Percentiles rank a stretch among this genome's conserved stretches.
Evolutionary conservation across 1,140 invertebrate species (phyloP).

Genomic region (Heliconius hewitsoni): DNA sequence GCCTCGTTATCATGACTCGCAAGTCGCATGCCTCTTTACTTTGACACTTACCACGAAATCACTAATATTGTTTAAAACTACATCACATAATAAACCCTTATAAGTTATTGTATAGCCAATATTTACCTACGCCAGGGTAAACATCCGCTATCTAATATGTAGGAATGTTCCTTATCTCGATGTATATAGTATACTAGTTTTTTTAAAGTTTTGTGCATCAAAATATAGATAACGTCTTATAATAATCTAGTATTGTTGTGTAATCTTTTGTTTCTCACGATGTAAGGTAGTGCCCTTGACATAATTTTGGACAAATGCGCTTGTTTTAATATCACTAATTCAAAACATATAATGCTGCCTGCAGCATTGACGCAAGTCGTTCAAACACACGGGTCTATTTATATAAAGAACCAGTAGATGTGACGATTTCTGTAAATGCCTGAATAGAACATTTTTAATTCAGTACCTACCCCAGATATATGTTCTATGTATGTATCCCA

Average conservation of each 20-base stretch:
- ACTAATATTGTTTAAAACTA: background rate
- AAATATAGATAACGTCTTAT: slow-evolving; percentile 23
- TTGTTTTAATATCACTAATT: slow-evolving; percentile 1
- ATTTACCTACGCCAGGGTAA: slow-evolving; percentile 36
- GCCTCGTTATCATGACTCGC: slow-evolving; percentile 64
- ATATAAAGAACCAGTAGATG: background rate
- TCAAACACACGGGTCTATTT: background rate
- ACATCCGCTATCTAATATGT: slow-evolving; percentile 38
- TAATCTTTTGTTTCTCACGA: slow-evolving; percentile 12
- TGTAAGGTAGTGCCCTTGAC: background rate
- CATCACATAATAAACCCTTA: slow-evolving; percentile 5
- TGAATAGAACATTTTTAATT: background rate
- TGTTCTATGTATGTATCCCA: background rate
- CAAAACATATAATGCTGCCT: background rate
- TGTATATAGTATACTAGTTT: slow-evolving; percentile 14
- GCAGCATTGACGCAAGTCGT: slow-evolving; percentile 6
- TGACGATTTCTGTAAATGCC: background rate
- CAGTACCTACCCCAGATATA: background rate
- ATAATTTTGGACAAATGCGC: background rate
- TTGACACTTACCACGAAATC: background rate
- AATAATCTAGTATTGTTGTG: slow-evolving; percentile 7
- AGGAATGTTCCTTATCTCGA: slow-evolving; percentile 25
- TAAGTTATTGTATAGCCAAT: slow-evolving; percentile 11
- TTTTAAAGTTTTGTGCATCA: slow-evolving; percentile 28
- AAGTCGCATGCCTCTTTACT: background rate